Evolutionary conservation across 2,113 vertebrate species (phyloP).

Genomic region (Triplophysa siluroides): DNA sequence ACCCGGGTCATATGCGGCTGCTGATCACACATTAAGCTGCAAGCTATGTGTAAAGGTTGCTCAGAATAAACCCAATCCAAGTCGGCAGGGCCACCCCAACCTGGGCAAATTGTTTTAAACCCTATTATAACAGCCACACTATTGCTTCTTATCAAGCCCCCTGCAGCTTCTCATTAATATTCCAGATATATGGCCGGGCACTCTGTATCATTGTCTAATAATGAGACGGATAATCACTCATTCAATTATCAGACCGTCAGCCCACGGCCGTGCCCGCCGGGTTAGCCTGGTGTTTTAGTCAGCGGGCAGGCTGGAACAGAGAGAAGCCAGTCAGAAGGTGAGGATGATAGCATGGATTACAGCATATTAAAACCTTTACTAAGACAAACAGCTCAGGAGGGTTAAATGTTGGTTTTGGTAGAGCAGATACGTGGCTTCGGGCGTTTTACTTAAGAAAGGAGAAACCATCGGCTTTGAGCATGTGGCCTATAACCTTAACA

Average conservation of each 20-base stretch:
- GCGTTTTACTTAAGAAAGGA: background rate
- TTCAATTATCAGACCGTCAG: slow-evolving; percentile 96
- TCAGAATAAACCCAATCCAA: slow-evolving; percentile 62
- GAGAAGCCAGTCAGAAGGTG: slow-evolving; percentile 69
- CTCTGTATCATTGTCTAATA: slow-evolving; percentile 97
- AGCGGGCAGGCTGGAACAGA: slow-evolving; percentile 66
- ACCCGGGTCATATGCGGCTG: slow-evolving; percentile 36
- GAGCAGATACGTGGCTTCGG: background rate
- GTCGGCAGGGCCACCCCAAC: slow-evolving; percentile 43
- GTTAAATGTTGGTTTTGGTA: background rate
- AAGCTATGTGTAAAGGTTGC: slow-evolving; percentile 56
- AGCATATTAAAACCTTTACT: slow-evolving; percentile 81
- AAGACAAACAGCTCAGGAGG: slow-evolving; percentile 58
- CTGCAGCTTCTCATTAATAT: slow-evolving; percentile 99
- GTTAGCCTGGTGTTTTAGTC: slow-evolving; percentile 63
- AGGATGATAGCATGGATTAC: slow-evolving; percentile 78
- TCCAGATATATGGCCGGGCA: slow-evolving; percentile 88
- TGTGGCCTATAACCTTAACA: too few species aligned
- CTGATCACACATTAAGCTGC: slow-evolving; percentile 44
- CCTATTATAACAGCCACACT: slow-evolving; percentile 78
- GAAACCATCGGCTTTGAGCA: background rate
- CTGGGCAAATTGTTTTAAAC: slow-evolving; percentile 77
- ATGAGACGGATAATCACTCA: slow-evolving; percentile 97
- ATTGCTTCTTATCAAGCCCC: slow-evolving; percentile 88
- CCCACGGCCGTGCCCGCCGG: slow-evolving; percentile 77